Evolutionary conservation across 2,888 invertebrate species (phyloP).

Genomic region (Dasypolia templi): DNA sequence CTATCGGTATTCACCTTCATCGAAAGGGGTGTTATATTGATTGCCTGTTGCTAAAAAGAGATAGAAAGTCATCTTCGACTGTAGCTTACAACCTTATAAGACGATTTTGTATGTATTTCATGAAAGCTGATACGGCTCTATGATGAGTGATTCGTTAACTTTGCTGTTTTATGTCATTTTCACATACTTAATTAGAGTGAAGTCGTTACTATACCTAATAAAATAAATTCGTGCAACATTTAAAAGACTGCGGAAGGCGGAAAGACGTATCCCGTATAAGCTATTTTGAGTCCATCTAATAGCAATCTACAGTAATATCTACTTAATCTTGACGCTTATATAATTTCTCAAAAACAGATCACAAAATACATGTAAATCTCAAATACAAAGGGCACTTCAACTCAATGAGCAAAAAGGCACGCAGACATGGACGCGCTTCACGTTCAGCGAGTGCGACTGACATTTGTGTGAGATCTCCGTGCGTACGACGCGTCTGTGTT

Average conservation of each 20-base stretch:
- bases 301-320: neutral
- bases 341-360: conserved; percentile 20
- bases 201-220: neutral
- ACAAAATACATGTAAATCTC: too few species aligned
- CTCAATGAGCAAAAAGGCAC: neutral
- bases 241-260: too few species aligned
- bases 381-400: neutral
- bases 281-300: conserved; percentile 1
- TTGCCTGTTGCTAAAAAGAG: neutral
- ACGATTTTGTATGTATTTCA: neutral
- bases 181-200: neutral
- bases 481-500: neutral
- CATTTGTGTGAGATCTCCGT: neutral
- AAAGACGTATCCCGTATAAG: too few species aligned
- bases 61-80: neutral
- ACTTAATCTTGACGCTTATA: conserved; percentile 14
- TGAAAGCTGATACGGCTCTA: too few species aligned
- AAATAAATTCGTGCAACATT: neutral
- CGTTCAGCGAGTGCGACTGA: neutral
- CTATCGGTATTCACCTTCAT: neutral
- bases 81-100: neutral
- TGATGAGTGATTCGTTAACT: neutral
- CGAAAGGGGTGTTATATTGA: neutral
- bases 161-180: neutral
- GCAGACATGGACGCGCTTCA: neutral